phyloP scores from a whole-genome alignment of 2,888 invertebrate species.

The Diachrysia chrysitis region DNA sequence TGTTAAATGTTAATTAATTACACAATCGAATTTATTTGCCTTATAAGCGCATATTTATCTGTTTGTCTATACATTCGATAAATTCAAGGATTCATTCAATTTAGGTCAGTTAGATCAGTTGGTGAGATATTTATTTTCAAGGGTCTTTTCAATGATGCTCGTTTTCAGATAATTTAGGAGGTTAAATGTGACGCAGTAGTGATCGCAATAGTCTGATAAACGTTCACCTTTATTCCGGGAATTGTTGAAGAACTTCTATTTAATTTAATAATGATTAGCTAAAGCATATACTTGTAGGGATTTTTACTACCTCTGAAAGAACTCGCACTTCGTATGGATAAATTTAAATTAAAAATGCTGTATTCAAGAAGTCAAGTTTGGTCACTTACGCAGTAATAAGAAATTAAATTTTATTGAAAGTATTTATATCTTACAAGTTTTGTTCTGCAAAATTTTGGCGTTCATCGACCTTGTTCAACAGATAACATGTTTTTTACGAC shows the following conservation, averaged over 20 bases:
- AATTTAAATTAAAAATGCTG: too few relatives aligned
- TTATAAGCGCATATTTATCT: slow-evolving; percentile 61
- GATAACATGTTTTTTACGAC: slow-evolving; percentile 26
- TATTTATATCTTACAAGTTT: slow-evolving; percentile 18
- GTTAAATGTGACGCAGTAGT: slow-evolving; percentile 44
- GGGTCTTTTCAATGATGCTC: slow-evolving; percentile 77
- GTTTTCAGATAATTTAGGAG: slow-evolving; percentile 53
- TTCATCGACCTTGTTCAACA: slow-evolving; percentile 32
- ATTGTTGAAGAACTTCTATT: slow-evolving; percentile 6
- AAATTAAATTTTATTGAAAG: not conserved
- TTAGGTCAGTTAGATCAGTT: slow-evolving; percentile 83
- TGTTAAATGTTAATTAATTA: not conserved
- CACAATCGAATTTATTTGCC: slow-evolving; percentile 12
- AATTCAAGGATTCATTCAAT: slow-evolving; percentile 82
- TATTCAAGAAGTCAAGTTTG: too few relatives aligned
- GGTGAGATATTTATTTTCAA: slow-evolving; percentile 77
- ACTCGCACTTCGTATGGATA: slow-evolving; percentile 6
- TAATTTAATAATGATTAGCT: not conserved
- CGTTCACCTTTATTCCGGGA: slow-evolving; percentile 16
- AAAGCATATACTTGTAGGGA: not conserved
- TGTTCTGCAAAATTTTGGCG: slow-evolving; percentile 12
- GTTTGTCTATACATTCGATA: slow-evolving; percentile 77
- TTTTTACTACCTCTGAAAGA: slow-evolving; percentile 3
- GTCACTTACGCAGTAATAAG: slow-evolving; percentile 8
- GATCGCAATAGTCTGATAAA: slow-evolving; percentile 33